Evolutionary conservation across 2,888 invertebrate genomes (phyloP).

Genomic region (Meloe dianella): DNA sequence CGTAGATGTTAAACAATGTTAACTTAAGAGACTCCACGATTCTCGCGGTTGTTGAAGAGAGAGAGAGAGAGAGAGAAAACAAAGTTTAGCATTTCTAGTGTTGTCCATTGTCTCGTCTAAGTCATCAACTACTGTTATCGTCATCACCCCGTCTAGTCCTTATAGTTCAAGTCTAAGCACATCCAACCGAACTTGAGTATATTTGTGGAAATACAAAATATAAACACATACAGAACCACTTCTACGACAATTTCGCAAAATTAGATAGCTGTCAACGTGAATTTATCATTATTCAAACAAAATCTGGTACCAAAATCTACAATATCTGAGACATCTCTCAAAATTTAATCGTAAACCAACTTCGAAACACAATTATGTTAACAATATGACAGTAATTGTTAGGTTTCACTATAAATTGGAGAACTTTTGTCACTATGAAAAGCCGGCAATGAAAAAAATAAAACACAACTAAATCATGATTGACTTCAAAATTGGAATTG

Average conservation of each 20-base stretch:
- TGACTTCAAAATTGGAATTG: not conserved
- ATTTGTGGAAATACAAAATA: not conserved
- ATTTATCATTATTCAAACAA: not conserved
- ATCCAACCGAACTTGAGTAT: not conserved
- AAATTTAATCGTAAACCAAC: not conserved
- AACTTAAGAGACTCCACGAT: not conserved
- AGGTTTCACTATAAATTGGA: not conserved
- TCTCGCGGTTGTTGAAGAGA: not conserved
- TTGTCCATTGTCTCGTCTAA: slow-evolving; percentile 2
- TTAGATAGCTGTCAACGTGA: slow-evolving; percentile 5
- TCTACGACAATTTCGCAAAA: not conserved
- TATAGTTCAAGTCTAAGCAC: not conserved
- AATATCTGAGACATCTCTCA: not conserved
- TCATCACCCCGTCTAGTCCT: not conserved
- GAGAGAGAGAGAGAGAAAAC: no score
- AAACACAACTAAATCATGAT: not conserved
- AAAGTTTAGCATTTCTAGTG: slow-evolving; percentile 4
- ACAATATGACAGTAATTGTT: not conserved
- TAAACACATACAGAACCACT: not conserved
- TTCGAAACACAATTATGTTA: not conserved
- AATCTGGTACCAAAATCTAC: not conserved
- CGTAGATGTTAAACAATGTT: slow-evolving; percentile 2
- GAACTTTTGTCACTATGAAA: not conserved
- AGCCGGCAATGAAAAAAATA: not conserved
- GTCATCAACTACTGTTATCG: not conserved